These are phyloP conservation scores for Drosophila affinis DNA, from an alignment of 2,888 invertebrate species.

Conservation along the genomic window DNA sequence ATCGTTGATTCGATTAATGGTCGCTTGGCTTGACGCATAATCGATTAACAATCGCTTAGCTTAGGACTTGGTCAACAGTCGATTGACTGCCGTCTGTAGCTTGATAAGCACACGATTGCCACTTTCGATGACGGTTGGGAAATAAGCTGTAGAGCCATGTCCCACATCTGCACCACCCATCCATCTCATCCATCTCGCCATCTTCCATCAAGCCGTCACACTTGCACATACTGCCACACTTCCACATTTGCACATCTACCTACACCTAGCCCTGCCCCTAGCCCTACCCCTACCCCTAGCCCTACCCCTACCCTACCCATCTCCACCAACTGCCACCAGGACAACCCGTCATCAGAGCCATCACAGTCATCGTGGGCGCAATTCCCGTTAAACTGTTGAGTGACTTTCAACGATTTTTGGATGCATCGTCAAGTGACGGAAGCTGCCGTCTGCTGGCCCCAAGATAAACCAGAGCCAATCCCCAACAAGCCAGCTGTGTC, in stretches of 20 bases:
- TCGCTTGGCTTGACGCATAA: conserved; percentile 13
- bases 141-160: too few species aligned
- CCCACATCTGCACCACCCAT: too few species aligned
- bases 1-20: conserved; percentile 20
- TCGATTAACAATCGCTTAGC: conserved; percentile 18
- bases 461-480: conserved; percentile 56
- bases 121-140: conserved; percentile 4
- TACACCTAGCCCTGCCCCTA: background rate
- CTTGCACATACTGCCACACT: conserved; percentile 26
- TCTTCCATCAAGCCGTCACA: conserved; percentile 16
- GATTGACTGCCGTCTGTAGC: conserved; percentile 21
- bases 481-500: conserved; percentile 35
- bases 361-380: conserved; percentile 28
- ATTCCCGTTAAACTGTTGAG: conserved; percentile 74
- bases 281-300: too few species aligned
- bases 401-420: conserved; percentile 76
- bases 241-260: conserved; percentile 3
- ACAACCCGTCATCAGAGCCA: background rate
- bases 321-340: too few species aligned
- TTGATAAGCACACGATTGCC: too few species aligned
- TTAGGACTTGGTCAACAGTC: background rate
- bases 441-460: conserved; percentile 61
- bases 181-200: conserved; percentile 8
- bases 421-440: conserved; percentile 68
- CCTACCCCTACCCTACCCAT: too few species aligned